These are phyloP conservation scores for Dicentrarchus labrax DNA, from an alignment of 2,113 vertebrate genomes.

Conservation along the genomic window DNA sequence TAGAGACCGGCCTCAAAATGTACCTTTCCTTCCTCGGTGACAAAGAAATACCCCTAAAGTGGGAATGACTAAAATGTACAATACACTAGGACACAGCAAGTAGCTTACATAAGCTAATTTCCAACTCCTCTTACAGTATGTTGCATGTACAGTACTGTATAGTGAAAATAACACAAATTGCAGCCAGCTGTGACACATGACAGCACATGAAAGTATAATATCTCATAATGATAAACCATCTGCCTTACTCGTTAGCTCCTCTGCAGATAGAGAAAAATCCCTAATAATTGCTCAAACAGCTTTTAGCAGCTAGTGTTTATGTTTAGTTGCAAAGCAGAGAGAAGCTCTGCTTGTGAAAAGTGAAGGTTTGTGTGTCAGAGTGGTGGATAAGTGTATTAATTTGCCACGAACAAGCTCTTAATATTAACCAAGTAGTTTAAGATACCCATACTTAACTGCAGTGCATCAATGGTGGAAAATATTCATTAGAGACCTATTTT, in stretches of 20 bases:
- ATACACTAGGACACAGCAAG: background rate
- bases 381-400: background rate
- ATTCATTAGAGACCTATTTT: too few species aligned
- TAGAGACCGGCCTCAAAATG: background rate
- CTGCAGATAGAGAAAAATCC: background rate
- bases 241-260: background rate
- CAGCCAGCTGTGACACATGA: slow-evolving; percentile 4
- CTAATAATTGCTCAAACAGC: background rate
- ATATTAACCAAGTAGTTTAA: background rate
- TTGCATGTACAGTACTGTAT: background rate
- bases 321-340: background rate
- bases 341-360: background rate
- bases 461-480: too few species aligned
- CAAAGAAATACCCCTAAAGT: background rate
- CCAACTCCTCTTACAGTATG: background rate
- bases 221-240: background rate
- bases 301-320: background rate
- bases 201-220: background rate
- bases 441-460: background rate
- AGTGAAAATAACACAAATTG: background rate
- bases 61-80: background rate
- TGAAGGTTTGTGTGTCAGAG: background rate
- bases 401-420: background rate
- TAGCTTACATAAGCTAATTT: background rate
- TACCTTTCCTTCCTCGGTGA: background rate